Percentiles rank a stretch among this genome's conserved stretches.
Conservation (phyloP, 2,797 vertebrate species). For the Petrocephalus sullivani region DNA sequence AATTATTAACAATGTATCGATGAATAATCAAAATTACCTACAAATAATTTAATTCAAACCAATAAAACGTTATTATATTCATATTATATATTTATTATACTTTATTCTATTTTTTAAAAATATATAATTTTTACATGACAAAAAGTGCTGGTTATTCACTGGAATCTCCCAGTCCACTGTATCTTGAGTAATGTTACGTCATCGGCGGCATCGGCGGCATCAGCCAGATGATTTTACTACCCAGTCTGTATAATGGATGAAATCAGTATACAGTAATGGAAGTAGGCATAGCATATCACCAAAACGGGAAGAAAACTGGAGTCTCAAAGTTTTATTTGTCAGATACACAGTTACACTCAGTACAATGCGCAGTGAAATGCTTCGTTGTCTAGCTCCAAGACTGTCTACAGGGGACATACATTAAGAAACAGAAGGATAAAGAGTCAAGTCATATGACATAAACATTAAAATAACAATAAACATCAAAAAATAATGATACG, state of each 20-base stretch:
- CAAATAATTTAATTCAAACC: neutral
- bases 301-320: neutral
- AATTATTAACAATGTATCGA: neutral
- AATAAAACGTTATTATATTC: neutral
- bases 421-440: neutral
- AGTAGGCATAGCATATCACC: neutral
- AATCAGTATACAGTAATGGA: neutral
- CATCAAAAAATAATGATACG: neutral
- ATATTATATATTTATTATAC: no score
- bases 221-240: neutral
- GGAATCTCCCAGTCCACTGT: neutral
- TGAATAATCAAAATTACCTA: neutral
- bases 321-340: neutral
- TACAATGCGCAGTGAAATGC: neutral
- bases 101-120: neutral
- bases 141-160: neutral
- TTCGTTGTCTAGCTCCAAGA: neutral
- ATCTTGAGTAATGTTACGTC: neutral
- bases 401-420: neutral
- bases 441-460: neutral
- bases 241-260: neutral
- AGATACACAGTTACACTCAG: neutral
- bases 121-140: neutral
- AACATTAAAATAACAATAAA: neutral
- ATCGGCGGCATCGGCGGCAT: neutral